A percentile compares a stretch with the other conserved stretches of the same genome.
phyloP scores from a whole-genome alignment of 2,797 vertebrate species.

The Bucorvus abyssinicus region DNA sequence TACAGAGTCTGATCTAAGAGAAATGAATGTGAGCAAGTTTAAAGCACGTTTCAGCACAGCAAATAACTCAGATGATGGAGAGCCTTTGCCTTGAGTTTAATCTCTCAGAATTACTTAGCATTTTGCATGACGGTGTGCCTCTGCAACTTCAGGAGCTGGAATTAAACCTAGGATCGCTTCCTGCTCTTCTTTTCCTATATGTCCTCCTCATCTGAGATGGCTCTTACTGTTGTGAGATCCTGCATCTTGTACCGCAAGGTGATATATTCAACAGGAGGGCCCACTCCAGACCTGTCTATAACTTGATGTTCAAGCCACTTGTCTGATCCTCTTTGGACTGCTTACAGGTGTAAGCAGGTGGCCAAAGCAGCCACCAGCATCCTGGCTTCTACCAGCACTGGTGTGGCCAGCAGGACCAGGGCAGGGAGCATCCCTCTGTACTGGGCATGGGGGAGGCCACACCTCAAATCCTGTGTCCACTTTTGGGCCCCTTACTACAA shows the following conservation, averaged over 20 bases:
- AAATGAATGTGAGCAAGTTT: neutral
- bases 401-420: too few relatives aligned
- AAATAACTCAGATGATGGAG: neutral
- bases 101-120: neutral
- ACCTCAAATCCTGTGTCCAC: too few relatives aligned
- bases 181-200: neutral
- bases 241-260: neutral
- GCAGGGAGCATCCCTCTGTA: too few relatives aligned
- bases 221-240: neutral
- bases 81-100: neutral
- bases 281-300: neutral
- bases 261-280: neutral
- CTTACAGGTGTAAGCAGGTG: neutral
- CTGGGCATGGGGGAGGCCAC: too few relatives aligned
- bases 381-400: too few relatives aligned
- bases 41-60: neutral
- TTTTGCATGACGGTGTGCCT: accelerated
- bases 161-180: neutral
- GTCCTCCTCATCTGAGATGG: neutral
- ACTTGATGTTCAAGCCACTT: neutral
- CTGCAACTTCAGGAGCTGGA: neutral
- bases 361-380: too few relatives aligned
- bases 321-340: neutral
- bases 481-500: too few relatives aligned
- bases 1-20: neutral